Base-by-base conservation (phyloP, 2,797 vertebrate genomes). In the Glossophaga mutica region DNA sequence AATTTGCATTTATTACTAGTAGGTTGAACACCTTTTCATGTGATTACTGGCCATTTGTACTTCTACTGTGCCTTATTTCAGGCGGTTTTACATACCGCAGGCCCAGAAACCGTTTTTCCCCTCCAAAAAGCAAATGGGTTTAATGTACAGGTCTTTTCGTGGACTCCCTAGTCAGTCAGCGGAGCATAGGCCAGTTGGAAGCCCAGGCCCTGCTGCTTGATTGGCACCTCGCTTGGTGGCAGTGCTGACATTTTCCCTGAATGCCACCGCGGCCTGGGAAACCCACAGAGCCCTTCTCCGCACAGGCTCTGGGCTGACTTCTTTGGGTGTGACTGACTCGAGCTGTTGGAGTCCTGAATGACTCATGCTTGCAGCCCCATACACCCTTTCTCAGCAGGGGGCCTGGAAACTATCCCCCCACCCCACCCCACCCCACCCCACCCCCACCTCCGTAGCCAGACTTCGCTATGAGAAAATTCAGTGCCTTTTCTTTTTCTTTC, bases 251-350 rank as follows among this genome's bases (percentile, higher is more conserved):
- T 15, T 84, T 50, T 86, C 24, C 16, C n/a, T 77, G 29, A 62
- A 21, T 42, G 39, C 29, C 37, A 37, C 11, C 2, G 0, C 34
- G 73, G 32, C 68, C 39, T 34, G 46, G 34, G 78, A 55, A 39
- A 24, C 74, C 82, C 62, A 78, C 46, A 83, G 37, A 93, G 84
- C 65, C 55, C 42, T 78, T 24, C 84, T 94, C 86, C 73, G 37
- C 73, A 34, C 55, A 39, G 59, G 21, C 46, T 59, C 48, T 68
- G 37, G 67, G 74, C 37, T 90, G 34, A n/a, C 68, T 74, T 55
- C 67, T 79, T 57, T 32, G 85, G 85, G n/a, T 65, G 48, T 94
- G 70, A 92, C 77, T 94, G 70, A 92, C 77, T 46, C n/a, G 55
- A 21, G 37, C 70, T 90, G 39, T 37, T 18, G 62, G 81, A 62